phyloP scores from a whole-genome alignment of 2,113 vertebrate genomes.

The Phylloscopus whistleri region DNA sequence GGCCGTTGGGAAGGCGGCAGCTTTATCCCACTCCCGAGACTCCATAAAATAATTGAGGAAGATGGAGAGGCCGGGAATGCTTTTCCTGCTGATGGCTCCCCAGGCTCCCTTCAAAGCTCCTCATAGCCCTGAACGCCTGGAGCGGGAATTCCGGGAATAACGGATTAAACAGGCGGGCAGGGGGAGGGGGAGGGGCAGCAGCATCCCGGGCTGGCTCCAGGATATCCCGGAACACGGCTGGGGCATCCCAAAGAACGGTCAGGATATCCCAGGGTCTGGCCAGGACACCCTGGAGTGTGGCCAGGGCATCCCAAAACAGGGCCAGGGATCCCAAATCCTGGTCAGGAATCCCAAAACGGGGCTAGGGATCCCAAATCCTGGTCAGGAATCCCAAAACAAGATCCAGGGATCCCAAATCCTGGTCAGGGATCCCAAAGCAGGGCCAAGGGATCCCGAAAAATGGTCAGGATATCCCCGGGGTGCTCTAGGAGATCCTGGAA shows the following conservation, averaged over 20 bases:
- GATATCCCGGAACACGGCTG: not conserved
- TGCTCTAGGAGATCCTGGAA: too few relatives aligned
- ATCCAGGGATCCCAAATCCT: not conserved
- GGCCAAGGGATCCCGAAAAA: too few relatives aligned
- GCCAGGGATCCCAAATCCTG: too few relatives aligned
- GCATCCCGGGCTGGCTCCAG: rapidly evolving
- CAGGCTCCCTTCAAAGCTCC: constrained; percentile 35
- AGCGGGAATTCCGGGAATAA: not conserved
- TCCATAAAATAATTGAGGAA: constrained; percentile 45
- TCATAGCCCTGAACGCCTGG: not conserved
- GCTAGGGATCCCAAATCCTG: too few relatives aligned
- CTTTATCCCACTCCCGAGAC: constrained; percentile 61
- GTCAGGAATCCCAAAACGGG: too few relatives aligned
- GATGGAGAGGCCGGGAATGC: constrained; percentile 41
- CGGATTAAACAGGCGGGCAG: not conserved
- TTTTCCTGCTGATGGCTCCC: constrained; percentile 54
- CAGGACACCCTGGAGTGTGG: too few relatives aligned
- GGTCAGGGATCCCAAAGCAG: too few relatives aligned
- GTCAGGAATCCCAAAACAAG: too few relatives aligned
- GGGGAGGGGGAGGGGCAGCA: not conserved
- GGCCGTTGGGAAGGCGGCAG: not conserved
- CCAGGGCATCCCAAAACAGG: too few relatives aligned
- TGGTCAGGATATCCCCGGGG: too few relatives aligned
- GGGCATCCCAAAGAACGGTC: not conserved
- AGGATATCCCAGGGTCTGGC: too few relatives aligned